Evolutionary conservation across 2,113 vertebrate genomes (phyloP), one percentile per base, ranked within the genome.

Genomic region (Apaloderma vittatum): DNA sequence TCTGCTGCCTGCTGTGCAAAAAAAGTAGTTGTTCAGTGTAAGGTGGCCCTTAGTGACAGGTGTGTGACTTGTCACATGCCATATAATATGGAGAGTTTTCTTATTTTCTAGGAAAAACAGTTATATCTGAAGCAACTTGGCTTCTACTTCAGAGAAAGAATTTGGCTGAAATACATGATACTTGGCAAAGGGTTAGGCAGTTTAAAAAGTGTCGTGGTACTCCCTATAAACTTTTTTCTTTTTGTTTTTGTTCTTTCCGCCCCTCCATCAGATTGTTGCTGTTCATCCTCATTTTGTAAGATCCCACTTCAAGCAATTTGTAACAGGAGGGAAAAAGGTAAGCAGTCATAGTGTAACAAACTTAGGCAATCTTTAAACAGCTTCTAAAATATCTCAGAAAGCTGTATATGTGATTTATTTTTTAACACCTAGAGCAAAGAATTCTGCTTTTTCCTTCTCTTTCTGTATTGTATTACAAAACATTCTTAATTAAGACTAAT

Each of bases 261-360:
- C 5, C 4, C 2, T 6, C 7, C 8, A 55, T 9, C 65, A 99
- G 98, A 98, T 98, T 68, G 98, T 99, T 90, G 99, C 99, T 8
- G 97, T 99, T 88, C 99, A 99, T 86, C 99, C 99, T 79, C 99
- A 99, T 68, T 99, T 99, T 82, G 98, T 99, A 97, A 99, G 98
- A 97, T 99, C 99, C 26, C 99, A 99, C 98, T 99, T 98, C 98
- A 99, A 99, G 96, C 99, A 99, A 91, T 99, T 99, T 98, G 99
- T 99, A 96, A 99, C 99, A 0, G 99, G 99, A 79, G 99, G 99
- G 46, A 99, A 99, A 97, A 99, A 99, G 99, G 99, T 99, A 98
- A 97, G 96, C 11, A 20, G 21, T 75, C 9, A 8, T 34, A 57
- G 24, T 49, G 21, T 65, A 51, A 55, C 61, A 48, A 84, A 48